phyloP scores from a whole-genome alignment of 2,888 invertebrate genomes.

The Cybosia mesomella region DNA sequence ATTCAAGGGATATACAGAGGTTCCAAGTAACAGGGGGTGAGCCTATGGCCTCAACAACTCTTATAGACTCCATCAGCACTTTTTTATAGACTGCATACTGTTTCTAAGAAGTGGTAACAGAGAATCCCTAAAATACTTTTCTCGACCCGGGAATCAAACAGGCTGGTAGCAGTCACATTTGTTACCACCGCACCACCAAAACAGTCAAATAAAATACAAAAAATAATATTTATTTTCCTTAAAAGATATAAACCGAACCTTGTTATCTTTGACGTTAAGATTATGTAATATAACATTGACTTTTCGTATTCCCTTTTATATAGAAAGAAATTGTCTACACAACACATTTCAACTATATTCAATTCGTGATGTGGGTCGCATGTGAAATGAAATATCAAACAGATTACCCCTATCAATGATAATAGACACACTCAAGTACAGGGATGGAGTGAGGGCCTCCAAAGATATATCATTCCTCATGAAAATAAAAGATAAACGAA shows the following conservation, averaged over 20 bases:
- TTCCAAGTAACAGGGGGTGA: too few species aligned
- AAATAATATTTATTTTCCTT: slow-evolving; percentile 12
- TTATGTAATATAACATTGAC: slow-evolving; percentile 24
- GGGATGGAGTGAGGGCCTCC: slow-evolving; percentile 50
- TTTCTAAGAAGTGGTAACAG: too few species aligned
- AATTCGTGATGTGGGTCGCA: slow-evolving; percentile 53
- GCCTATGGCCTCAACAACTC: not conserved
- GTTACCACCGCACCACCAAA: not conserved
- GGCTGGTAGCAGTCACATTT: not conserved
- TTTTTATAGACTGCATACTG: not conserved
- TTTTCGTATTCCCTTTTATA: slow-evolving; percentile 23
- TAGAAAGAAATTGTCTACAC: slow-evolving; percentile 35
- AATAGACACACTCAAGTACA: slow-evolving; percentile 58
- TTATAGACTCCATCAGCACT: not conserved
- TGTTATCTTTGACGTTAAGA: slow-evolving; percentile 18
- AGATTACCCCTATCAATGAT: slow-evolving; percentile 63
- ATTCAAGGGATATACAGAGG: too few species aligned
- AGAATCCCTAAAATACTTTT: too few species aligned
- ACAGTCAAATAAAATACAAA: slow-evolving; percentile 5
- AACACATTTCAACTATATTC: slow-evolving; percentile 37
- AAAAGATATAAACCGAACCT: slow-evolving; percentile 10
- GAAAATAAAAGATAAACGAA: slow-evolving; percentile 59
- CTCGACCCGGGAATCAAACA: not conserved
- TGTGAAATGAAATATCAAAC: slow-evolving; percentile 61
- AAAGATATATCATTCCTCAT: slow-evolving; percentile 56